Base-by-base conservation (phyloP, 2,888 invertebrate genomes). In the Torymus aiolomorphi region DNA sequence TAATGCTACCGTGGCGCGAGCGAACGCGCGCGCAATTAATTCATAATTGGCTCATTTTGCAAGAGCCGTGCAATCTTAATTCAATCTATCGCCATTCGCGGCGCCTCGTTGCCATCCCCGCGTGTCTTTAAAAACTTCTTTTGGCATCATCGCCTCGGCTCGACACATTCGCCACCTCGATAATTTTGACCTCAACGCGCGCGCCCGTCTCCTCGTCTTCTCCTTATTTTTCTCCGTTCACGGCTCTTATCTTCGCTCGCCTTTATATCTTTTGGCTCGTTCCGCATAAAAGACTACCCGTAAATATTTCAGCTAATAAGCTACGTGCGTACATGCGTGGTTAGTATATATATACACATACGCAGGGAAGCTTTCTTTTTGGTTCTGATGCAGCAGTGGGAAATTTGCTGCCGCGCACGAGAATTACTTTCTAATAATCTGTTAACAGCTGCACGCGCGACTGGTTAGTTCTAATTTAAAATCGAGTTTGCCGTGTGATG, bases 21-120 rank as follows among this genome's bases (percentile, higher is more conserved):
- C n/a, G n/a, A n/a, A n/a, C n/a, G 85, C 87, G 84, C 81, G 85
- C 82, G 85, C 87, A 90, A 90, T 90, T 90, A 89, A 90, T 89
- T 89, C 86, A 88, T 89, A 89, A 90, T 90, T 89, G 89, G 89
- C 88, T 87, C 88, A 88, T 89, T 89, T 87, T 82, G 86, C 87
- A 85, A 86, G 85, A 87, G 87, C 86, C 83, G 83, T 85, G 85
- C 87, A 89, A 90, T 90, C 90, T 90, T 89, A 89, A 89, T 90
- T 90, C 88, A 89, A 90, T 90, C 89, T 89, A 89, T 89, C 88
- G 88, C 88, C 87, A 86, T 88, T 88, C 83, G 85, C 84, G 86
- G 86, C 85, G 86, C 87, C 87, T 88, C 87, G 86, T 89, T 88
- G 87, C 85, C 82, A 85, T 83, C 82, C 83, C 83, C 85, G 24